Evolutionary conservation across 2,888 invertebrate genomes (phyloP).

Genomic region (Ernsta delagoae): DNA sequence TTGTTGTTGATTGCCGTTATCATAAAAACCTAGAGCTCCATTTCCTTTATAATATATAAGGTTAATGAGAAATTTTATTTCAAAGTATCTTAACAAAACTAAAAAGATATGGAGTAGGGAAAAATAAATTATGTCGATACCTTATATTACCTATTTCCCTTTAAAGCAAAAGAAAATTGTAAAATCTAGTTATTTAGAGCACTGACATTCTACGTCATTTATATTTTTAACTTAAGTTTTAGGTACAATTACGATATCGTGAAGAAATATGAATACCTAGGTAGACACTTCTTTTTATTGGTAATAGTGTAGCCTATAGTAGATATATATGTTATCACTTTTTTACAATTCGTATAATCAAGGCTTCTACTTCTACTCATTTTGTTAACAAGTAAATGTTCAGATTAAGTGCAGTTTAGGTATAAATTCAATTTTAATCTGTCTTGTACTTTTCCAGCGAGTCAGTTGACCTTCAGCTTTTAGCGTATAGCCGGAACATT

Average conservation of each 20-base stretch:
- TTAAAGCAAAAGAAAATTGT: no score
- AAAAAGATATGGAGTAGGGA: neutral
- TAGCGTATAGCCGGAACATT: constrained; percentile 63
- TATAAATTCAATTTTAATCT: constrained; percentile 68
- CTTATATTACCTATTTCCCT: no score
- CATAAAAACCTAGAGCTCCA: neutral
- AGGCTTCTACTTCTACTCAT: constrained; percentile 5
- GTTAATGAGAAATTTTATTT: neutral
- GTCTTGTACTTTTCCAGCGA: constrained; percentile 70
- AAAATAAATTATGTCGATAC: no score
- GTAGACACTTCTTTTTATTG: neutral
- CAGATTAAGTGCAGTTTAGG: constrained; percentile 67
- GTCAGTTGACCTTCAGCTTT: constrained; percentile 66
- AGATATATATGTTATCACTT: neutral
- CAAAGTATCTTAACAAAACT: neutral
- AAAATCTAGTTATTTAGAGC: no score
- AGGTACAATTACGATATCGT: neutral
- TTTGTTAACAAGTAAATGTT: constrained; percentile 57
- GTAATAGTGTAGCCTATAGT: no score
- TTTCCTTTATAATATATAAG: neutral
- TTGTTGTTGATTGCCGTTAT: neutral
- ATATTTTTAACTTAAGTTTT: no score
- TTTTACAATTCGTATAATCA: constrained; percentile 2
- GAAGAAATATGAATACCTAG: neutral
- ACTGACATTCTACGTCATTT: no score